Base-by-base conservation (phyloP, 2,888 invertebrate species). In the Andrena camellia region DNA sequence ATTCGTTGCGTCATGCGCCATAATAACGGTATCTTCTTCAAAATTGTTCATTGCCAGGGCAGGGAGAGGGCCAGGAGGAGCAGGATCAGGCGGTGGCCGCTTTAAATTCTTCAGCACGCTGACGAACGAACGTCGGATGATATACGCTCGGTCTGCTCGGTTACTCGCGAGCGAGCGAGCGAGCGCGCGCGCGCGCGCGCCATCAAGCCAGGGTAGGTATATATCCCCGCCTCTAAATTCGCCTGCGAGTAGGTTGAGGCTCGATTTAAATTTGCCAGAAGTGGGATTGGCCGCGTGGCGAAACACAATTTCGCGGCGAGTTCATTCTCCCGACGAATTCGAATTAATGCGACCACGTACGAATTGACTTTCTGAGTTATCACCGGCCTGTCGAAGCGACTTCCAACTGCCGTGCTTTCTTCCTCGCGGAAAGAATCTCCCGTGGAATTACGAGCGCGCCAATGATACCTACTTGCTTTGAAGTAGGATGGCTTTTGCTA, bases 1-100 rank as follows among this genome's bases (percentile, higher is more conserved):
- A 93, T 91, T 92, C 92, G 92, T 91, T 91, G 92, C 91, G 91
- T 92, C 92, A 92, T 90, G 88, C 89, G 90, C 90, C 90, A 92
- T 91, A 92, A 92, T 91, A 92, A 92, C 90, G 90, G 90, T 91
- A 92, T 92, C 91, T 89, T 91, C 89, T 88, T 89, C 79, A 88
- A 91, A 90, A 90, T 88, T 89, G 91, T 89, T 90, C 89, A 87
- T 84, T 86, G 89, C 81, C 78, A 70, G 74, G 72, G 77, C 52
- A 57, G 77, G 48, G 59, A 59, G 78, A 67, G 59, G 70, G 73
- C 60, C 63, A 59, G 80, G 72, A 77, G 78, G 74, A 57, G 81
- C 84, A 80, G 86, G 79, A 81, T 81, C 77, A 52, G 67, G 23
- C 67, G 35, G 23, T 17, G 70, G 71, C 59, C 81, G 86, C 85